Conservation (phyloP, 2,113 vertebrate genomes). For the Scopus umbretta region DNA sequence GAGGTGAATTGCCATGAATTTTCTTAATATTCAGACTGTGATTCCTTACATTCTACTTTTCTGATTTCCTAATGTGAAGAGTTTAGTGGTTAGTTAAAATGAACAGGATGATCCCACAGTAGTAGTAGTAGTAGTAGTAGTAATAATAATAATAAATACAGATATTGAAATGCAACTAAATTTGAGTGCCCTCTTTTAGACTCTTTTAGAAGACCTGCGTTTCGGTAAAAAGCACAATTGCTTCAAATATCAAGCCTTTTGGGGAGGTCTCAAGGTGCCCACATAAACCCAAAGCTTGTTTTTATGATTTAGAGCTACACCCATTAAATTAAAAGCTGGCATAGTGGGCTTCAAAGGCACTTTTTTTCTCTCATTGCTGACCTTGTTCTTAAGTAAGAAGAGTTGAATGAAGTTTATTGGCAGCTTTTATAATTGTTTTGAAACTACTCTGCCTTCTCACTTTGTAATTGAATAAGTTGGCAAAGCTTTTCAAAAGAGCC, state of each 20-base stretch:
- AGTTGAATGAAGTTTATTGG: slow-evolving; percentile 45
- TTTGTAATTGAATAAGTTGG: slow-evolving; percentile 30
- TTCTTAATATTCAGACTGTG: neutral
- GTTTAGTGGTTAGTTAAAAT: neutral
- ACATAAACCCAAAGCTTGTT: neutral
- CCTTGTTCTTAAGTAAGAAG: slow-evolving; percentile 15
- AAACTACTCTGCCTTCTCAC: neutral
- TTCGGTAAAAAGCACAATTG: neutral
- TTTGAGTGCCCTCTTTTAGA: neutral
- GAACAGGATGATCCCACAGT: neutral
- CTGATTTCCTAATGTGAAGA: neutral
- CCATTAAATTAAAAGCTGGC: neutral
- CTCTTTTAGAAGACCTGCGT: neutral
- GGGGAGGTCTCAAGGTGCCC: neutral
- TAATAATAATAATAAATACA: fast-evolving
- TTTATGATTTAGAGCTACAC: neutral
- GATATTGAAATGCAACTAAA: neutral
- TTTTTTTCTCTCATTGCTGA: neutral
- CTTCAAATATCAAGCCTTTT: neutral
- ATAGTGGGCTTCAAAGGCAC: neutral
- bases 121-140: no score
- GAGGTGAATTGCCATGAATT: neutral
- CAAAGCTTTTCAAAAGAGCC: neutral
- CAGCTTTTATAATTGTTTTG: slow-evolving; percentile 62
- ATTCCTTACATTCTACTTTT: neutral